Evolutionary conservation across 2,888 invertebrate genomes (phyloP).

Genomic region (Ptychoptera albimana): DNA sequence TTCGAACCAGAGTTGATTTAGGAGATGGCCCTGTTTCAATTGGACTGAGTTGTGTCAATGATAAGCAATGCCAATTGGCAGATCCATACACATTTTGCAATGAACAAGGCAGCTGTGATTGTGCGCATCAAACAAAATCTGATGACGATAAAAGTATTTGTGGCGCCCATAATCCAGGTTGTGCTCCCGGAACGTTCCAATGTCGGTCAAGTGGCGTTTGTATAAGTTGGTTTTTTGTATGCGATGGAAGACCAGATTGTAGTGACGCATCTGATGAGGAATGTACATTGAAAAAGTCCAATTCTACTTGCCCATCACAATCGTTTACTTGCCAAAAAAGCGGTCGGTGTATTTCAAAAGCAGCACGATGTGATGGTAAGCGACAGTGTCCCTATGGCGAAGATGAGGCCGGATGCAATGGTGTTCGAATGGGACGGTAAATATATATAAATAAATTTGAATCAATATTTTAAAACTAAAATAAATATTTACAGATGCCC

Average conservation of each 20-base stretch:
- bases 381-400: conserved; percentile 62
- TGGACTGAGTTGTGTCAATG: conserved; percentile 56
- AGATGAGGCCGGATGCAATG: conserved; percentile 52
- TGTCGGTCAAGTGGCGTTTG: conserved; percentile 73
- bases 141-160: conserved; percentile 44
- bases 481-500: conserved; percentile 39
- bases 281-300: conserved; percentile 34
- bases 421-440: conserved; percentile 38
- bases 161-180: conserved; percentile 57
- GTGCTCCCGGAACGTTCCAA: conserved; percentile 72
- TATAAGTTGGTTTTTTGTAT: conserved; percentile 87
- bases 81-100: conserved; percentile 62
- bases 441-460: conserved; percentile 5
- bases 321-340: conserved; percentile 53
- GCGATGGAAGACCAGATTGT: conserved; percentile 67
- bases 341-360: conserved; percentile 60
- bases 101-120: conserved; percentile 48
- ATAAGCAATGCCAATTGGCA: conserved; percentile 63
- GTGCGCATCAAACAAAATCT: conserved; percentile 34
- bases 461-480: background rate
- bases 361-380: conserved; percentile 66
- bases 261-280: conserved; percentile 77
- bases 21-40: conserved; percentile 44
- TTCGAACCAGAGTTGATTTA: conserved; percentile 28
- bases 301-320: conserved; percentile 47